Percentiles rank a stretch among this genome's conserved stretches.
Conservation (phyloP, 1,140 invertebrate genomes). For the Episyrphus balteatus region DNA sequence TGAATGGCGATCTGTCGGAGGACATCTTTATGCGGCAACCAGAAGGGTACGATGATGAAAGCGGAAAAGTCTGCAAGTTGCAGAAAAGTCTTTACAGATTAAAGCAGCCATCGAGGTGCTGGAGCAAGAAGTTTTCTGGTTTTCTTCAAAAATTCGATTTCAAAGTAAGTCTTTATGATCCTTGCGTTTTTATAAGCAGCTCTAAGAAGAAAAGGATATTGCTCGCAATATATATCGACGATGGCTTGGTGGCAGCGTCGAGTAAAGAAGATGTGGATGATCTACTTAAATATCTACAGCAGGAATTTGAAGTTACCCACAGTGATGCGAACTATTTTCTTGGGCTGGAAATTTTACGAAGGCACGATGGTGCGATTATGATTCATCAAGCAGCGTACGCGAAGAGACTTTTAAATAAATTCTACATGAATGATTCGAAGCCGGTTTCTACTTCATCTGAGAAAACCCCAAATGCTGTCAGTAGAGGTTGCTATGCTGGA, state of each 20-base stretch:
- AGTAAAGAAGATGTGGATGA: conserved; percentile 8
- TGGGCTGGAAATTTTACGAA: conserved; percentile 21
- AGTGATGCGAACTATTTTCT: too few species aligned
- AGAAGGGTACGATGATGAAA: conserved; percentile 12
- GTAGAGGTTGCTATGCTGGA: too few species aligned
- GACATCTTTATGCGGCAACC: conserved; percentile 15
- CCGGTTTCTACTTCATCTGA: neutral
- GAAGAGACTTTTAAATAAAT: conserved; percentile 17
- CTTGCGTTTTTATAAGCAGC: conserved; percentile 12
- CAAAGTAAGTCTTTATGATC: conserved; percentile 11
- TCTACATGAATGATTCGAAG: conserved; percentile 13
- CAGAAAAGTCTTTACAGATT: too few species aligned
- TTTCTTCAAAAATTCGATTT: conserved; percentile 19
- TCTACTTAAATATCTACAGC: conserved; percentile 18
- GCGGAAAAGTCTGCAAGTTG: conserved; percentile 14
- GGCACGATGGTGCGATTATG: conserved; percentile 11
- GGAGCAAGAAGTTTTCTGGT: conserved; percentile 22
- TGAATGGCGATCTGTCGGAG: conserved; percentile 3
- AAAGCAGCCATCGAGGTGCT: conserved; percentile 12
- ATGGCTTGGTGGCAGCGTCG: conserved; percentile 14
- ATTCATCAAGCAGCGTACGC: conserved; percentile 20
- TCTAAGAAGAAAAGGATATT: conserved; percentile 4
- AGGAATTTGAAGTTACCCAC: too few species aligned
- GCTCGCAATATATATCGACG: conserved; percentile 17
- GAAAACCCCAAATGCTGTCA: too few species aligned